These are phyloP conservation scores for Uromys caudimaculatus DNA, from an alignment of 2,797 vertebrate genomes.

Conservation along the genomic window DNA sequence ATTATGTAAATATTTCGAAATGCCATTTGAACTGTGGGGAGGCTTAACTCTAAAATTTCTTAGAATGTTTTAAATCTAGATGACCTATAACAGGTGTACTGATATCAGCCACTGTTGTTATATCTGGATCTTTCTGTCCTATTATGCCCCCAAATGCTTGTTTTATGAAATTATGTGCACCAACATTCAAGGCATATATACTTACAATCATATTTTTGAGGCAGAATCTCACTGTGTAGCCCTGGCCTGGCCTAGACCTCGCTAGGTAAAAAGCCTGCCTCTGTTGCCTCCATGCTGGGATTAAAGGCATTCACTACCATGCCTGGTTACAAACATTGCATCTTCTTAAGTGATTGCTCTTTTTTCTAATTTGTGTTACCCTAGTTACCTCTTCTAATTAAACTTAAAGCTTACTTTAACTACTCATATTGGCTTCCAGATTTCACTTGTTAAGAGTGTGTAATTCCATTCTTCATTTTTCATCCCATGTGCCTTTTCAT, in stretches of 20 bases:
- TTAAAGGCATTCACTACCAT: neutral
- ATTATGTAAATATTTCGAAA: neutral
- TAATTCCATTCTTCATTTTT: neutral
- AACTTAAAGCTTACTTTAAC: neutral
- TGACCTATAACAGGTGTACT: neutral
- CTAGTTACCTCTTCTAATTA: neutral
- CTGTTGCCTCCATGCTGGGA: neutral
- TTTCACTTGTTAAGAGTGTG: neutral
- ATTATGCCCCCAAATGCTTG: neutral
- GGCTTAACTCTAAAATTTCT: neutral
- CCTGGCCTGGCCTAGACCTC: neutral
- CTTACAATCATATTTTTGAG: neutral
- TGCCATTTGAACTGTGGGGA: neutral
- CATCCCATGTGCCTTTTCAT: neutral
- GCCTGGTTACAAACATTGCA: neutral
- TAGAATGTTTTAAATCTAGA: neutral
- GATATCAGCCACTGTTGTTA: neutral
- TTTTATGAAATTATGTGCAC: neutral
- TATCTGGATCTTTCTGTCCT: neutral
- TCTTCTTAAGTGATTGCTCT: neutral
- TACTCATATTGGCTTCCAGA: neutral
- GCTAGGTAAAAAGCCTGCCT: neutral
- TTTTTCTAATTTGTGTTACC: neutral
- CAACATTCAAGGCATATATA: neutral
- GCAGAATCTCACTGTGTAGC: neutral